Base-by-base conservation (phyloP, 2,888 invertebrate species). In the Metallyticus violacea region DNA sequence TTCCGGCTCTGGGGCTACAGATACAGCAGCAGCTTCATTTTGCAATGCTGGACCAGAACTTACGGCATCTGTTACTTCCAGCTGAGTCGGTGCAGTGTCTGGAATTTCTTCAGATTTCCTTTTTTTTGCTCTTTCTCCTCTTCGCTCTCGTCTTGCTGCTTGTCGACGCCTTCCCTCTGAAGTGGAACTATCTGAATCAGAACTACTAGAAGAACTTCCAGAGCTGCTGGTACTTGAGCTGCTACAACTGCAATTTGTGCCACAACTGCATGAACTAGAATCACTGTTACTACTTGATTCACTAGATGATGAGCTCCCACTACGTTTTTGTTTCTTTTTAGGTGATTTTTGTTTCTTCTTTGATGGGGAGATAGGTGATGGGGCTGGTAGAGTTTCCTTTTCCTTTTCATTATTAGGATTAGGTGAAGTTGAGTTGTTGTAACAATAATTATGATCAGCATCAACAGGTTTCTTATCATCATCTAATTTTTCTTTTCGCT, bases 241-340 rank as follows among this genome's bases (percentile, higher is more conserved):
- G 6, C 95, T 95, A 90, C 97, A 97, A 88, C 96, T 97, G 90
- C 97, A 97, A 90, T 97, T 97, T 0, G 96, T 95, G 4, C 96
- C 96, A 90, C 97, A 97, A 0, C 96, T 96, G 90, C 97, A 97
- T 90, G 95, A 96, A 1, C 93, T 94, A 1, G 96, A 96, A 89
- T 94, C 95, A 88, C 95, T 96, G 89, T 95, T 96, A 89, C 96
- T 96, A 88, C 96, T 96, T 26, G 96, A 96, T 89, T 95, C 95
- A 90, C 96, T 96, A 0, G 96, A 96, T 1, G 96, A 96, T 26
- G 95, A 95, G 88, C 93, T 92, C 40, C 91, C 87, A 84, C 88
- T 86, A 25, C 86, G 84, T 85, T 88, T 88, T 40, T 87, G 87
- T 77, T 88, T 92, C 91, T 92, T 93, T 90, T 92, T 94, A 86